Evolutionary conservation across 1,140 invertebrate genomes (phyloP), one percentile per base, ranked within the genome.

Genomic region (Subanguina moxae): DNA sequence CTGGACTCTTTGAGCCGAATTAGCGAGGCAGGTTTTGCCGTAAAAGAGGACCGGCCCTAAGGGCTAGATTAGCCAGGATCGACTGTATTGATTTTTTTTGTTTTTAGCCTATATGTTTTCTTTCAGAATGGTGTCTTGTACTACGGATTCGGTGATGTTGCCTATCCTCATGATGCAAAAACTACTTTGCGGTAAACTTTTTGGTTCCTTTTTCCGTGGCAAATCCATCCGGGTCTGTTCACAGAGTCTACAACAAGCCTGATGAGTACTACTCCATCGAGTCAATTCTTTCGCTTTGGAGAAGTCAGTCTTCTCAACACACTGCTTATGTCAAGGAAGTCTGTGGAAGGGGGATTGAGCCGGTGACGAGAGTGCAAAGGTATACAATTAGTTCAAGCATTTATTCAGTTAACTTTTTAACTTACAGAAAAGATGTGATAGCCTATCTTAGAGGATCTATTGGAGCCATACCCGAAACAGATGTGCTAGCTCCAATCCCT

Each of bases 271-370:
- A 74, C 58, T 67, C 73, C 19, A 58, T 74, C 5, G 73, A 74
- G 43, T 70, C 73, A 25, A 77, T 74, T n/a, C 13, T 74, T n/a
- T 38, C 28, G 15, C 77, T 77, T 13, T 74, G 73, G 73, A 62
- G 62, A 9, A 70, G 28, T 45, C 68, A 62, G n/a, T 57, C 74
- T 21, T 38, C 45, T 30, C 69, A 72, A 43, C 73, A 74, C 38
- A 72, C 74, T 13, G 59, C 52, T n/a, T 74, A 74, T 30, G 73
- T 74, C 8, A 56, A 63, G 19, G 73, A 74, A 38, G 73, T 74
- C 30, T 74, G 75, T 19, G 75, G 70, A 1, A 74, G 57, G n/a
- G 69, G 73, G 9, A 76, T 74, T 64, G 19, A 73, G 48, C 32
- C 70, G 13, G 61, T 77, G 1, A 76, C 73, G n/a, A 27, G 76